phyloP scores from a whole-genome alignment of 2,888 invertebrate genomes.

The Acrocyrtus sp. region DNA sequence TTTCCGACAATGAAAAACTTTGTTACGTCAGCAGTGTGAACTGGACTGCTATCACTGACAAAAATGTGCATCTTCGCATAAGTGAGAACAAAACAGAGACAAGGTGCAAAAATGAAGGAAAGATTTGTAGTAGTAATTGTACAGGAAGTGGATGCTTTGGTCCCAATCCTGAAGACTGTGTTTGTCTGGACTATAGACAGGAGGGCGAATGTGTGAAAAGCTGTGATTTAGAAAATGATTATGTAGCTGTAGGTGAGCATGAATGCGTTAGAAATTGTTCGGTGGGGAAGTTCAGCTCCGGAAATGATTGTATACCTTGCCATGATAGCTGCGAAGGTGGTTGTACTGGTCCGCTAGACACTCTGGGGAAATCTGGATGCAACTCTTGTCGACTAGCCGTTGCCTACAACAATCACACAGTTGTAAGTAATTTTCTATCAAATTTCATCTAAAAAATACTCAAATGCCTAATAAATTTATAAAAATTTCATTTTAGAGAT shows the following conservation, averaged over 20 bases:
- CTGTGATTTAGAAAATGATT: no score
- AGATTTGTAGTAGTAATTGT: constrained; percentile 89
- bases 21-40: constrained; percentile 89
- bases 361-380: constrained; percentile 86
- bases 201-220: constrained; percentile 87
- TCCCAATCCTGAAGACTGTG: constrained; percentile 86
- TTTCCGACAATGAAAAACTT: constrained; percentile 86
- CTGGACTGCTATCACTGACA: constrained; percentile 84
- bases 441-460: no score
- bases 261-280: constrained; percentile 91
- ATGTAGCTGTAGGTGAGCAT: no score
- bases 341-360: constrained; percentile 88
- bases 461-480: no score
- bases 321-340: constrained; percentile 88
- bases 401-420: no score
- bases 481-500: no score
- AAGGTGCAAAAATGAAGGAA: constrained; percentile 78
- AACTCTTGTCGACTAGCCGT: constrained; percentile 92
- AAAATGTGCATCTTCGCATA: constrained; percentile 77
- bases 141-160: constrained; percentile 96
- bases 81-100: constrained; percentile 78
- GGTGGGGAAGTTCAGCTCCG: constrained; percentile 79
- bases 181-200: constrained; percentile 84
- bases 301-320: constrained; percentile 84
- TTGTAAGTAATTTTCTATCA: no score